Base-by-base conservation (phyloP, 2,113 vertebrate genomes). In the Cephalopholis sonnerati region DNA sequence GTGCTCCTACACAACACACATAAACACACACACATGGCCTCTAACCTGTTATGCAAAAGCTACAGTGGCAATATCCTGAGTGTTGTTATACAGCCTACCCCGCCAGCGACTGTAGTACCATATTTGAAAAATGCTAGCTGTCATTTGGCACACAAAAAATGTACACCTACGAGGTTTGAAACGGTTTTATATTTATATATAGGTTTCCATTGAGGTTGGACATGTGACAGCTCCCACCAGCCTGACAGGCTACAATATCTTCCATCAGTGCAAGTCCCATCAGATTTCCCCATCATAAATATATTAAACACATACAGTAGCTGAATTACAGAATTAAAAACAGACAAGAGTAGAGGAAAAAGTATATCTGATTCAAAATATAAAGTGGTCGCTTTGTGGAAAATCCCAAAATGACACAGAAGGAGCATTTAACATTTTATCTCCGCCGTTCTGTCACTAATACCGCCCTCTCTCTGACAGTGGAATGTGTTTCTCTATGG, bases 401-500 rank as follows among this genome's bases (percentile, higher is more conserved):
- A 77, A 76, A 27, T 16, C 20, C 55, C 12, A 22, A 81, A 84
- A 63, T 66, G 59, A 39, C 24, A 72, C 17, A 36, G 39, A 84
- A 53, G 58, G 68, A 44, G 27, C 36, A 39, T 82, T 77, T 27
- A 63, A 73, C 57, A 69, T 87, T 72, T 79, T 50, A 81, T 81
- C 44, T 62, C 39, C 46, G 29, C 32, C 32, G 15, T 63, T 74
- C 27, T 55, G 39, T 83, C 57, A 17, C 25, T 46, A 55, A 76
- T 53, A 73, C 67, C 16, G 20, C n/a, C 3, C 27, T 53, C 24
- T 18, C 5, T 54, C n/a, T 50, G 53, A 84, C 54, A n/a, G 53
- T 16, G 51, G 77, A 86, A 85, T 62, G 66, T 53, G 50, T 84
- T 82, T 79, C 83, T 87, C 72, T 41, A 39, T 70, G 44, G 41